Base-by-base conservation (phyloP, 1,140 invertebrate genomes). In the Drosophila kurseongensis region DNA sequence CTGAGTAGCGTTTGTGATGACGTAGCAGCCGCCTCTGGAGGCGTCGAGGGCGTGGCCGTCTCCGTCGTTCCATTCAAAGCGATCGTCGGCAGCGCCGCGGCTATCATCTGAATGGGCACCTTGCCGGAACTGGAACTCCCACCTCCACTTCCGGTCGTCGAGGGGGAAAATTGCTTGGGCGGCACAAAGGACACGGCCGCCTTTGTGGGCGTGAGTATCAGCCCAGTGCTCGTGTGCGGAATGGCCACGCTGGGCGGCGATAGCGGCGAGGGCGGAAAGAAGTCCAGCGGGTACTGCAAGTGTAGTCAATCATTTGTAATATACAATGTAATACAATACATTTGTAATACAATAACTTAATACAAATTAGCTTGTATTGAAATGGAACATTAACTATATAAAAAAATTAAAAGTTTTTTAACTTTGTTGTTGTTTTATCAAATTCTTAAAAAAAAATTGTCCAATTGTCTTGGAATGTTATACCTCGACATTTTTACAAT, bases 191-290 rank as follows among this genome's bases (percentile, higher is more conserved):
- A 67, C 57, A 85, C 67, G 13, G 78, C 48, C 9, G 52, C 72
- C 50, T 91, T 91, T 38, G 55, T 89, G 50, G 89, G 56, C 67
- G 89, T 75, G 60, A 91, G 75, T 75, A 91, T 90, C 61, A 91
- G 42, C 13, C 89, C 79, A 40, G 68, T 54, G 36, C 55, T 60
- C 3, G 73, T 74, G 35, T 75, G 63, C 10, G 77, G 62, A 40
- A 85, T 77, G 36, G 73, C 60, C 42, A 85, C 80, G 29, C 51
- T 84, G 13, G 74, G 72, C n/a, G 90, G 90, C 27, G 86, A 86
- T 3, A 88, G 65, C 13, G 89, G 76, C 45, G 90, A 82, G 1
- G 90, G 75, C 9, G 90, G 75, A 57, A 79, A 85, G 47, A 90
- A 91, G 52, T 91, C 90, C 71, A 91, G 12, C 5, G 90, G 78